Evolutionary conservation across 1,140 invertebrate genomes (phyloP).

Genomic region (Drosophila neocordata): DNA sequence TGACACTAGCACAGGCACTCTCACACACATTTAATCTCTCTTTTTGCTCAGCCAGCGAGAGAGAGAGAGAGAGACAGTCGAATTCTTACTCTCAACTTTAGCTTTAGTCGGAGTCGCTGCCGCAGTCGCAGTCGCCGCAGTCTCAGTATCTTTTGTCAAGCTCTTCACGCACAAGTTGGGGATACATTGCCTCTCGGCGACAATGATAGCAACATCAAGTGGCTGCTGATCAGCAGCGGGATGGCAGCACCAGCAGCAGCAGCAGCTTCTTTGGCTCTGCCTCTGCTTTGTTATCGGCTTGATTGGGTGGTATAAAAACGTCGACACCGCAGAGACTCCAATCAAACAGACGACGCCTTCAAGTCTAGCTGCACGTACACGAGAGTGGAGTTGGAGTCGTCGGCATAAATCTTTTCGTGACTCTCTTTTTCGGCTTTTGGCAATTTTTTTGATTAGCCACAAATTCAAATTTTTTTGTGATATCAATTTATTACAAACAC

Average conservation of each 20-base stretch:
- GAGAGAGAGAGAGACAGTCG: not conserved
- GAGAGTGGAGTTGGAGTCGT: conserved; percentile 82
- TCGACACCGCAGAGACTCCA: conserved; percentile 54
- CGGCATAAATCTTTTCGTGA: conserved; percentile 61
- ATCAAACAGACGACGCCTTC: conserved; percentile 83
- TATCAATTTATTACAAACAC: conserved; percentile 26
- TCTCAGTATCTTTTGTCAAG: not conserved
- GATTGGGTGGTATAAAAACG: conserved; percentile 71
- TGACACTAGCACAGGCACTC: conserved; percentile 6
- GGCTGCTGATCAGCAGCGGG: not conserved
- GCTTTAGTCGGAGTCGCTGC: too few relatives aligned
- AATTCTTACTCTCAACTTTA: not conserved
- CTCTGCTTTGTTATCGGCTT: conserved; percentile 15
- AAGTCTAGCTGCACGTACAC: conserved; percentile 82
- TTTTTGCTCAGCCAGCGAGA: not conserved
- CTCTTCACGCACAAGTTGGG: conserved; percentile 19
- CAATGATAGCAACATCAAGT: conserved; percentile 5
- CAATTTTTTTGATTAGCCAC: conserved; percentile 16
- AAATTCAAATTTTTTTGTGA: conserved; percentile 51
- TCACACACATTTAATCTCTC: conserved; percentile 17
- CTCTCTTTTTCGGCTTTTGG: conserved; percentile 69
- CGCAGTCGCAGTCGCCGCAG: not conserved
- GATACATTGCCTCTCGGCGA: too few relatives aligned
- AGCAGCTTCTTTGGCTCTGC: conserved; percentile 21
- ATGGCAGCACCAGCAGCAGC: conserved; percentile 6